Conservation (phyloP, 2,888 invertebrate species). For the Cheilosia variabilis region DNA sequence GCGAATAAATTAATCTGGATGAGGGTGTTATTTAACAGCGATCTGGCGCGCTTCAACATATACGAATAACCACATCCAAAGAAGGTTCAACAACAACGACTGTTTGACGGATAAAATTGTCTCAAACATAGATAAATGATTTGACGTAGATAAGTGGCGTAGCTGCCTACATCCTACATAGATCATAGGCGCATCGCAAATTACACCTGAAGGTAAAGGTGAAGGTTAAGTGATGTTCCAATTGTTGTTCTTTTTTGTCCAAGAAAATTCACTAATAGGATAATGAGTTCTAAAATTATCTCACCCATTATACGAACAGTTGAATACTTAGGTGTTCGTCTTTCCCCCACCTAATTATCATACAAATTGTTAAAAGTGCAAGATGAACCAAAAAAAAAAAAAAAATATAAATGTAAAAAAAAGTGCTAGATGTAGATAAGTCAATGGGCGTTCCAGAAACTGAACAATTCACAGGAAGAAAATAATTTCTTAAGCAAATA, state of each 20-base stretch:
- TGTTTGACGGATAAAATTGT: background rate
- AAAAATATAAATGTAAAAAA: too few species aligned
- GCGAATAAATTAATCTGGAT: slow-evolving; percentile 66
- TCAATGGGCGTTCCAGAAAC: slow-evolving; percentile 7
- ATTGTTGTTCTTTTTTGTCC: background rate
- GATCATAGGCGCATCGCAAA: background rate
- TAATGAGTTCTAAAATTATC: slow-evolving; percentile 41
- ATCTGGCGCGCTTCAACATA: slow-evolving; percentile 19
- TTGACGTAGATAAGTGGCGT: slow-evolving; percentile 18
- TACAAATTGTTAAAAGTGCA: slow-evolving; percentile 21
- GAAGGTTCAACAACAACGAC: slow-evolving; percentile 1
- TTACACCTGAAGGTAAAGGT: slow-evolving; percentile 63
- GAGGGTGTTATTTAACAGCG: slow-evolving; percentile 54
- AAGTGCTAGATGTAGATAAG: slow-evolving; percentile 10
- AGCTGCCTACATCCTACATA: background rate
- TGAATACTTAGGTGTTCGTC: background rate
- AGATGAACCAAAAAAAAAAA: slow-evolving; percentile 10
- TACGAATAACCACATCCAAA: slow-evolving; percentile 17
- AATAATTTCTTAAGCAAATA: slow-evolving; percentile 56
- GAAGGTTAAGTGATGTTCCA: slow-evolving; percentile 46
- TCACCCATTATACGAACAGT: slow-evolving; percentile 3
- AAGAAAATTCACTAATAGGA: background rate
- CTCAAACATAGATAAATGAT: background rate
- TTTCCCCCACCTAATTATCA: slow-evolving; percentile 22
- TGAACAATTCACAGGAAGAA: slow-evolving; percentile 54